Evolutionary conservation across 1,140 invertebrate genomes (phyloP), one percentile per base, ranked within the genome.

Genomic region (Geopemphigus sp.): DNA sequence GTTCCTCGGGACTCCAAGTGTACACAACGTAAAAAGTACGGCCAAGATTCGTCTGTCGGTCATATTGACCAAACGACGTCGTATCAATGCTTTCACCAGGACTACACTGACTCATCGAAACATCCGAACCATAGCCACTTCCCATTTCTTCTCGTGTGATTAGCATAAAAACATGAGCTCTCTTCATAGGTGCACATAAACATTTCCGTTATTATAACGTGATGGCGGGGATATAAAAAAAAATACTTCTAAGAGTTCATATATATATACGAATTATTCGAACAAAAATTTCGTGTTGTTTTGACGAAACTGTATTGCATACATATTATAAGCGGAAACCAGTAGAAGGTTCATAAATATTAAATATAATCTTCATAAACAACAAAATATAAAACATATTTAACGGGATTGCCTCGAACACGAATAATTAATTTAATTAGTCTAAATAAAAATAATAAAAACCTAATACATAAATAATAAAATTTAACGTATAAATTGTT

Each of bases 41-140:
- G 6, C 57, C 15, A 78, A 61, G 57, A n/a, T 78, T n/a, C 26
- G 29, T 61, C 74, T 78, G 45, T 63, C 29, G 74, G 74, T 61
- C 74, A 78, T 78, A 57, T 61, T 78, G 74, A 78, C 74, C 74
- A 78, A 78, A 47, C 39, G 74, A 78, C 74, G 74, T 78, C 24
- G 39, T 45, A 47, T 78, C 74, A 78, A 61, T 78, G 74, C 74
- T 78, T 78, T 78, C 74, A 61, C 74, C 57, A 12, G 56, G 12
- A 78, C 74, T 32, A 63, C 24, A 78, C 74, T 78, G 74, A 78
- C 57, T 61, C 74, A 63, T 74, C 29, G 0, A n/a, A 50, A 63
- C 39, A 78, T 78, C 56, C 74, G 19, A 78, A 61, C 57, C 15
- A 29, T 4, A 39, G 22, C 57, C 39, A 78, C 74, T 78, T 78